Evolutionary conservation across 2,888 invertebrate genomes (phyloP), one percentile per base, ranked within the genome.

Genomic region (Ophion ellenae): DNA sequence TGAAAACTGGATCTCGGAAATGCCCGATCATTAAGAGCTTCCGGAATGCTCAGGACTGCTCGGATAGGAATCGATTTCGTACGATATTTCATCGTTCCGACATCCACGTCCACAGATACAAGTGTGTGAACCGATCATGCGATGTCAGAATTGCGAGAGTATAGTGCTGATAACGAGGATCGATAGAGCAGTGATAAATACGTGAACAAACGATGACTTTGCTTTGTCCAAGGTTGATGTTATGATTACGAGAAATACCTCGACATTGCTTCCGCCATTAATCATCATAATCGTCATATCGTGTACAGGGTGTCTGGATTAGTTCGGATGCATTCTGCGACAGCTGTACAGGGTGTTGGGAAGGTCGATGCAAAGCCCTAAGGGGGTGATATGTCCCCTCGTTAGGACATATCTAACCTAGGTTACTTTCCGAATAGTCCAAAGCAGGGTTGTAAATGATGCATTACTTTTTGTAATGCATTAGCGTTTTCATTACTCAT

Each of bases 161-260:
- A 14, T 28, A 70, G 64, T 36, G 66, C 63, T 69, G 83, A 79
- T 86, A 77, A 67, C 40, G 36, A 17, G n/a, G 59, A 77, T 86
- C 86, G 74, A 81, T 85, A 85, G 73, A 36, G 32, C 32, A 28
- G 32, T 28, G 47, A 80, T 40, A 83, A 85, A 82, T 40, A 64
- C 69, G 24, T 10, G 6, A 64, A 75, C 69, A 67, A 71, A 70
- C 70, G 67, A 81, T 74, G 73, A 74, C 36, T 53, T 70, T 86
- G 57, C 59, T 28, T 67, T 14, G 24, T 77, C 69, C 61, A 85
- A 85, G 85, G 71, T 67, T 69, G 57, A 17, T 11, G 11, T 77
- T 77, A 69, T 36, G 77, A 83, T 80, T 77, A 40, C 14, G 32
- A 61, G 67, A 24, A 74, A 83, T 64, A 53, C 11, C 64, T 64